A percentile compares a stretch with the other conserved stretches of the same genome.
phyloP scores from a whole-genome alignment of 2,113 vertebrate genomes.

The Pionites leucogaster region DNA sequence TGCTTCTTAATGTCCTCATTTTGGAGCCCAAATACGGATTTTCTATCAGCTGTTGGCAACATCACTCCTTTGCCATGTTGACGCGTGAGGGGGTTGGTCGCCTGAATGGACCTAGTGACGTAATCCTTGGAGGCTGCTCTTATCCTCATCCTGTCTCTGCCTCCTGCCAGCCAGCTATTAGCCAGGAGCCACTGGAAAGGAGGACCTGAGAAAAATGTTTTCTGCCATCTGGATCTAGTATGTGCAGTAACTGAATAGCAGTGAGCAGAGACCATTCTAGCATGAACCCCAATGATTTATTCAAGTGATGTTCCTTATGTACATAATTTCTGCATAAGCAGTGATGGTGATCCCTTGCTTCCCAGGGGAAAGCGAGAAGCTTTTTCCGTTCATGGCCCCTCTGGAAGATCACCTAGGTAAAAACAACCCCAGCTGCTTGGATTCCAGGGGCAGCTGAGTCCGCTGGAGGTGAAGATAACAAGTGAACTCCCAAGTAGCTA shows the following conservation, averaged over 20 bases:
- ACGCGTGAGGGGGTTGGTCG: background rate
- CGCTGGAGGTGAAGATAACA: background rate
- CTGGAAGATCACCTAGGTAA: background rate
- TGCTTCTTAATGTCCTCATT: background rate
- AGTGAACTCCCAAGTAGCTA: background rate
- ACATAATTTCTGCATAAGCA: background rate
- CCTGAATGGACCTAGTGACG: background rate
- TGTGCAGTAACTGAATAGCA: background rate
- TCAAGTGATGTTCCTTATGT: background rate
- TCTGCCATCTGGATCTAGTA: rapidly evolving
- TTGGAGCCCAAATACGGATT: background rate
- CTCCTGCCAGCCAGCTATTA: background rate
- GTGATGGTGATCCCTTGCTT: background rate
- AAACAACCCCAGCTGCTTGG: background rate
- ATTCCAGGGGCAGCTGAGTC: background rate
- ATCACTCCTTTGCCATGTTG: rapidly evolving
- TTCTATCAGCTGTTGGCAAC: background rate
- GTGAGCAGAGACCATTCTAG: background rate
- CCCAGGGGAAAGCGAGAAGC: background rate
- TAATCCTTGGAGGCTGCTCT: background rate
- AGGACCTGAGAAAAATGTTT: background rate
- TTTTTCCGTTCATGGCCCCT: background rate
- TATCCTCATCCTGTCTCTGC: background rate
- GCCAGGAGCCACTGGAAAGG: background rate
- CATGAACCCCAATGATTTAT: background rate